phyloP scores from a whole-genome alignment of 2,113 vertebrate species.

The Elachura formosa region DNA sequence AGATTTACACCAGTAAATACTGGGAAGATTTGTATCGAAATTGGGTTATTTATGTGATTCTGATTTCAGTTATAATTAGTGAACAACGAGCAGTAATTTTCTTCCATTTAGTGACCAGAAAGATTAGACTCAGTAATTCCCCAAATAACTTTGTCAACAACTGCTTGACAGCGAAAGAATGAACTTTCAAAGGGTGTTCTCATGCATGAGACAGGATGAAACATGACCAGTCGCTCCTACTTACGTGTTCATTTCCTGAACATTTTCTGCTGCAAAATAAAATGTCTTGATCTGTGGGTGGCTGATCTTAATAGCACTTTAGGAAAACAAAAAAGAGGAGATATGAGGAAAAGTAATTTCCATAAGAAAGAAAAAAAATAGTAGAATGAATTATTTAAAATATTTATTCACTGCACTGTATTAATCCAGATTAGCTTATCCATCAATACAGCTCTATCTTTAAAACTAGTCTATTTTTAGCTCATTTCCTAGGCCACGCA shows the following conservation, averaged over 20 bases:
- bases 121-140: not conserved
- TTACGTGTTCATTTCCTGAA: constrained; percentile 92
- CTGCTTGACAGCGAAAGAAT: not conserved
- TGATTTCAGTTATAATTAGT: not conserved
- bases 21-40: not conserved
- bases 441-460: not conserved
- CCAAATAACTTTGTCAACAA: not conserved
- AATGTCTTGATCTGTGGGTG: constrained; percentile 94
- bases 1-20: not conserved
- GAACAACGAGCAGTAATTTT: not conserved
- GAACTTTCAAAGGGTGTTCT: not conserved
- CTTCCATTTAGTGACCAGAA: not conserved
- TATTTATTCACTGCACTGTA: not conserved
- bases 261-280: constrained; percentile 93
- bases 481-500: not conserved
- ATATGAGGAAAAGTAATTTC: not conserved
- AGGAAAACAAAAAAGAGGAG: constrained; percentile 10
- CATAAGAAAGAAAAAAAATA: not conserved
- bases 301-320: constrained; percentile 92
- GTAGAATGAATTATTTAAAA: not conserved
- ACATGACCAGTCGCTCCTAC: constrained; percentile 44
- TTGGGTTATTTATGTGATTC: not conserved
- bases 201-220: not conserved
- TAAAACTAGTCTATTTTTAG: not conserved
- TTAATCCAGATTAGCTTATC: not conserved